Conservation (phyloP, 2,888 invertebrate genomes). For the Cerceris rybyensis region DNA sequence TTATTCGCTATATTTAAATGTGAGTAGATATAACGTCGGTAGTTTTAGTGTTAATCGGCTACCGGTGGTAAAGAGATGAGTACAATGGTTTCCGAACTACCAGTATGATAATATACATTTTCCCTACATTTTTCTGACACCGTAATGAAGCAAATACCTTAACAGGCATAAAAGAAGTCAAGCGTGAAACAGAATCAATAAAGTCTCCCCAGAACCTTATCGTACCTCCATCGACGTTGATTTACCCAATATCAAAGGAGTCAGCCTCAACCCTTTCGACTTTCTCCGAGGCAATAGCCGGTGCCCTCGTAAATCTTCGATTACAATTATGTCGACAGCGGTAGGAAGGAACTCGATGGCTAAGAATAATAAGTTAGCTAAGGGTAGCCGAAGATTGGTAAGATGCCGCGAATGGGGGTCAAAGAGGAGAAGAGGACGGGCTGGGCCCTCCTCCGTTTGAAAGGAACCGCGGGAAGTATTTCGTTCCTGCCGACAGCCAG, state of each 20-base stretch:
- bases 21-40: too few species aligned
- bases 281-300: conserved; percentile 24
- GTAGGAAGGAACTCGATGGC: conserved; percentile 20
- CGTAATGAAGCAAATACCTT: too few species aligned
- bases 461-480: conserved; percentile 71
- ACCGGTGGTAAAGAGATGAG: too few species aligned
- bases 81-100: too few species aligned
- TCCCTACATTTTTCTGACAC: not conserved
- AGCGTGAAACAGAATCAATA: conserved; percentile 24
- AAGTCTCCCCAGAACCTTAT: conserved; percentile 28
- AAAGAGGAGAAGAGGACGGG: conserved; percentile 37
- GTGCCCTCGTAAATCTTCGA: conserved; percentile 51
- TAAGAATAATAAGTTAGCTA: conserved; percentile 51
- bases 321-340: conserved; percentile 33
- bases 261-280: conserved; percentile 32
- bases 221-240: conserved; percentile 35
- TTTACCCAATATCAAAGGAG: conserved; percentile 34
- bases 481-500: conserved; percentile 70
- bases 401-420: conserved; percentile 51
- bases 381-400: conserved; percentile 47
- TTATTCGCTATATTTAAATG: too few species aligned
- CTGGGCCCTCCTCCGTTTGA: conserved; percentile 32
- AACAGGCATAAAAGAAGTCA: conserved; percentile 6
- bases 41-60: too few species aligned
- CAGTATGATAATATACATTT: not conserved